Base-by-base conservation (phyloP, 2,888 invertebrate genomes). In the Orthonevra nobilis region DNA sequence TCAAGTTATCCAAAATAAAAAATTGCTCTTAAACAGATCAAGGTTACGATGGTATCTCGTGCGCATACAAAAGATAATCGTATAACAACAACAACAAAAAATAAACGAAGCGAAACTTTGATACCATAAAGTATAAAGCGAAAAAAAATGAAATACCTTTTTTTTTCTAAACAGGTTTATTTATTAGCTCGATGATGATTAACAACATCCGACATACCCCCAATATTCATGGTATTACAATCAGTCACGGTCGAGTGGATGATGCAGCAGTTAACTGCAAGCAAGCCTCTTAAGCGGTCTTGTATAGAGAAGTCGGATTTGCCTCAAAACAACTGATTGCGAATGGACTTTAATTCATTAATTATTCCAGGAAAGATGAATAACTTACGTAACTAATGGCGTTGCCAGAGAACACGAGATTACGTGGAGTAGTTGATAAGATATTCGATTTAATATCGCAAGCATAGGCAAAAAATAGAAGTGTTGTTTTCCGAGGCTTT, bases 11-110 rank as follows among this genome's bases (percentile, higher is more conserved):
- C 20, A 52, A 52, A 19, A 42, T 3, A 20, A 52, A 52, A 19
- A 42, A 3, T 26, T 23, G 17, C 34, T 46, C 44, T 58, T 61
- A 70, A 61, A 20, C 70, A 61, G 70, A 61, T 70, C 52, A 54
- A 70, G 61, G 60, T 61, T 54, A 61, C 20, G 32, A 6, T 12
- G 42, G 26, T 46, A 66, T 46, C 54, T 36, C 14, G 28, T 28
- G 64, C 15, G 52, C 32, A 52, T 42, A 32, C 61, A 28, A 40
- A 40, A 56, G 54, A 9, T 14, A n/a, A n/a, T n/a, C n/a, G n/a
- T n/a, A n/a, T n/a, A n/a, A n/a, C n/a, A n/a, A 44, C 32, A 4
- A 28, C 26, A 28, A 58, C 17, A n/a, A n/a, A n/a, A n/a, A n/a
- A n/a, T n/a, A n/a, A n/a, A n/a, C n/a, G n/a, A n/a, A n/a, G n/a